A percentile compares a stretch with the other conserved stretches of the same genome.
These are phyloP conservation scores for Doryteuthis pealeii DNA, from an alignment of 1,140 invertebrate species.

Conservation along the genomic window DNA sequence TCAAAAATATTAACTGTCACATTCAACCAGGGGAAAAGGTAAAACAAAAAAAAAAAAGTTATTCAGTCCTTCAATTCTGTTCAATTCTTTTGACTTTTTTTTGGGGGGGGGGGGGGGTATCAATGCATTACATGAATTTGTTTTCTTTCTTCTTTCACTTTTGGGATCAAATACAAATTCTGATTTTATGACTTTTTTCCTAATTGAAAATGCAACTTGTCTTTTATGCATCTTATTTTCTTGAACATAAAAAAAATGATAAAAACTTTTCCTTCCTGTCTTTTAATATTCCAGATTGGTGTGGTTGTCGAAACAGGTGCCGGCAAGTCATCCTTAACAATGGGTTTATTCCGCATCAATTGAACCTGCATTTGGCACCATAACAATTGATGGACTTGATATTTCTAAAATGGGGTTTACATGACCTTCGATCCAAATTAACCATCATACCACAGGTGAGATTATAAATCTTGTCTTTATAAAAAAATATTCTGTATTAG, in stretches of 20 bases:
- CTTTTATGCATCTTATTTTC: too few species aligned
- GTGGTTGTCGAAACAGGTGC: slow-evolving; percentile 67
- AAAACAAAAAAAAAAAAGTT: slow-evolving; percentile 22
- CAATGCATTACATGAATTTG: too few species aligned
- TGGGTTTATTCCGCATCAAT: slow-evolving; percentile 66
- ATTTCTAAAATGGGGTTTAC: slow-evolving; percentile 84
- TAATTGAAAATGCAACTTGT: too few species aligned
- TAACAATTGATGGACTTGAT: slow-evolving; percentile 88
- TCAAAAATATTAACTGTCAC: slow-evolving; percentile 43
- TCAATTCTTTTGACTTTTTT: too few species aligned
- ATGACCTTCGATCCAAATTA: slow-evolving; percentile 80
- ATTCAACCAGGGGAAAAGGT: slow-evolving; percentile 61
- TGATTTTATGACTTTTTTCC: too few species aligned
- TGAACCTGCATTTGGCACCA: slow-evolving; percentile 73
- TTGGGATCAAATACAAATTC: too few species aligned
- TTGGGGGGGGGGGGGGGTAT: too few species aligned
- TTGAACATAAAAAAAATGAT: too few species aligned
- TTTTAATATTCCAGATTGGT: slow-evolving; percentile 57
- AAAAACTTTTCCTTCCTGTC: too few species aligned
- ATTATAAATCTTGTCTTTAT: background rate
- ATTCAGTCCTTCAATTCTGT: too few species aligned
- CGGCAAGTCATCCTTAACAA: slow-evolving; percentile 65
- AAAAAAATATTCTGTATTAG: too few species aligned
- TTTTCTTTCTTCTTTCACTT: too few species aligned
- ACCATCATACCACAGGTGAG: slow-evolving; percentile 86